phyloP scores from a whole-genome alignment of 2,113 vertebrate species.

The Manacus vitellinus region DNA sequence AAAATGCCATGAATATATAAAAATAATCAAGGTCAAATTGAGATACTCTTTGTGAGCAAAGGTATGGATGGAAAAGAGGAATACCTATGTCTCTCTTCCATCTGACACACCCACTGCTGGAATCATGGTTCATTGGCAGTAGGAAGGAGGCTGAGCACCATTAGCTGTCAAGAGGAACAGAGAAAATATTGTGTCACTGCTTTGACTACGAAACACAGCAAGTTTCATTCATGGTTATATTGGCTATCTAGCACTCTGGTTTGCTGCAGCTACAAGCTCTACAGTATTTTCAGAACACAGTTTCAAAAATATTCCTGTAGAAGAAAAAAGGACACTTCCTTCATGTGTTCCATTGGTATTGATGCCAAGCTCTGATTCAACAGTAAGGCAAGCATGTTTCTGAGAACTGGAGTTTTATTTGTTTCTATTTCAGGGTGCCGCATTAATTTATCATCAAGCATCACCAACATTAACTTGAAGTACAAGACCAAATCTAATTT shows the following conservation, averaged over 20 bases:
- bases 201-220: background rate
- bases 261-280: background rate
- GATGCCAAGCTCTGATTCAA: constrained; percentile 19
- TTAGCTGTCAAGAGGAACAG: background rate
- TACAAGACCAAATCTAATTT: background rate
- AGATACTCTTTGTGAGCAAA: background rate
- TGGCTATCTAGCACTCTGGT: background rate
- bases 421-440: background rate
- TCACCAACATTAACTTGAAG: background rate
- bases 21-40: background rate
- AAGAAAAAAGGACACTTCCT: background rate
- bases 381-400: background rate
- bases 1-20: background rate
- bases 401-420: background rate
- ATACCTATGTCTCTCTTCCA: background rate
- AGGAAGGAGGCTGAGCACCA: background rate
- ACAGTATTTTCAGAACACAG: background rate
- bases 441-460: constrained; percentile 19
- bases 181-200: background rate
- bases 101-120: background rate
- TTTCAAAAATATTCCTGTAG: background rate
- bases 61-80: background rate
- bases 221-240: background rate
- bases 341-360: background rate
- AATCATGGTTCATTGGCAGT: background rate